Evolutionary conservation across 2,797 vertebrate genomes (phyloP), one percentile per base, ranked within the genome.

Genomic region (Oophaga sylvatica): DNA sequence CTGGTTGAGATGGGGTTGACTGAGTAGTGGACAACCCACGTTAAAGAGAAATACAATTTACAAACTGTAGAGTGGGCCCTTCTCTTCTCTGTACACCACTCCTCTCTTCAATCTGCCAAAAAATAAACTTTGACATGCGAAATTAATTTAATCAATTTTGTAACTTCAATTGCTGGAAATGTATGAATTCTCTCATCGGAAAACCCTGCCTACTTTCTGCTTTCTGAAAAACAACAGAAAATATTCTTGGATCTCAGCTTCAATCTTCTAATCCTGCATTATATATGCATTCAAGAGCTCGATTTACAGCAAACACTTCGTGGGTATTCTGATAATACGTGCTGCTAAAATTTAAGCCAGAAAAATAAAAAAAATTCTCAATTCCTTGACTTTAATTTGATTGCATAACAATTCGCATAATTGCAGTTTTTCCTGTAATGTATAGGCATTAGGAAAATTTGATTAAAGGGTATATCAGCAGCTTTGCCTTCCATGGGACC

Each of bases 381-480:
- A 29, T 45, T 84, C 57, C 73, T 45, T 19, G 35, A 35, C 45
- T 76, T 84, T 77, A 29, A 76, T 84, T 84, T 76, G 59, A 84
- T 75, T 76, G 71, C 59, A 48, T 45, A 77, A 84, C 59, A 62
- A 31, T 79, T 19, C 11, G 2, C 20, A 26, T 85, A 85, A 85
- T 85, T 85, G 84, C 75, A 79, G 62, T 41, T 26, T 79, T 79
- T 67, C 68, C 84, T 68, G 77, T 67, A 68, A 26, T 31, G 75
- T n/a, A 67, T 76, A 76, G 62, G 56, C 56, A 26, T 68, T 68
- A 85, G 68, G 63, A 70, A 79, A 57, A 85, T 84, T 76, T 79
- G 84, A 85, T 85, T 79, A 79, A 53, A 78, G 84, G 62, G 60
- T 85, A 65, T 76, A 68, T n/a, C 26, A n/a, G 45, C 45, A 20